These are phyloP conservation scores for Littorina saxatilis DNA, from an alignment of 1,140 invertebrate genomes.

Conservation along the genomic window DNA sequence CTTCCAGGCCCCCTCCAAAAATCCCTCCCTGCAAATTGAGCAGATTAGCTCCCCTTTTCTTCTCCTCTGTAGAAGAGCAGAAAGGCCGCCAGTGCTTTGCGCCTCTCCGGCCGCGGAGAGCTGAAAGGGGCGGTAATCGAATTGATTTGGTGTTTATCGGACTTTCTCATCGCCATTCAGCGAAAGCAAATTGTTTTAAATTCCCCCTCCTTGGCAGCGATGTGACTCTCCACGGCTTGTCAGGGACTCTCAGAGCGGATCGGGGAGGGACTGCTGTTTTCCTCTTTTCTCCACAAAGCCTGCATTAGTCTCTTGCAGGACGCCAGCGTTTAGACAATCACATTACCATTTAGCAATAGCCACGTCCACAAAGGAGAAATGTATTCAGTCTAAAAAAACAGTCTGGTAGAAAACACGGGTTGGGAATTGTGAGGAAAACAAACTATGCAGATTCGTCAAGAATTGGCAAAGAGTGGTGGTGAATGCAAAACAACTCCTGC, in stretches of 20 bases:
- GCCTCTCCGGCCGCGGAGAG: background rate
- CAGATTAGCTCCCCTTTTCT: constrained; percentile 40
- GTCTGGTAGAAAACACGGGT: constrained; percentile 8
- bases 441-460: constrained; percentile 11
- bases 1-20: too few relatives aligned
- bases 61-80: constrained; percentile 4
- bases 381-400: constrained; percentile 22
- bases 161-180: constrained; percentile 38
- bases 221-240: constrained; percentile 9
- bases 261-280: background rate
- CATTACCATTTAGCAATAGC: constrained; percentile 45
- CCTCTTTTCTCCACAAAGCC: background rate
- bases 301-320: constrained; percentile 18
- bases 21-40: constrained; percentile 37
- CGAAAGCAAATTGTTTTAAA: constrained; percentile 38
- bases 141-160: constrained; percentile 37
- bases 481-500: constrained; percentile 17
- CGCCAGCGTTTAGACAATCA: constrained; percentile 42
- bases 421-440: constrained; percentile 8
- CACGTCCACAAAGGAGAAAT: constrained; percentile 31
- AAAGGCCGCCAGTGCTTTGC: background rate
- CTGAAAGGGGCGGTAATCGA: constrained; percentile 16
- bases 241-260: constrained; percentile 9
- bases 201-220: constrained; percentile 2
- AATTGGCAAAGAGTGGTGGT: constrained; percentile 15